phyloP scores from a whole-genome alignment of 2,113 vertebrate species.

The Grus americana region DNA sequence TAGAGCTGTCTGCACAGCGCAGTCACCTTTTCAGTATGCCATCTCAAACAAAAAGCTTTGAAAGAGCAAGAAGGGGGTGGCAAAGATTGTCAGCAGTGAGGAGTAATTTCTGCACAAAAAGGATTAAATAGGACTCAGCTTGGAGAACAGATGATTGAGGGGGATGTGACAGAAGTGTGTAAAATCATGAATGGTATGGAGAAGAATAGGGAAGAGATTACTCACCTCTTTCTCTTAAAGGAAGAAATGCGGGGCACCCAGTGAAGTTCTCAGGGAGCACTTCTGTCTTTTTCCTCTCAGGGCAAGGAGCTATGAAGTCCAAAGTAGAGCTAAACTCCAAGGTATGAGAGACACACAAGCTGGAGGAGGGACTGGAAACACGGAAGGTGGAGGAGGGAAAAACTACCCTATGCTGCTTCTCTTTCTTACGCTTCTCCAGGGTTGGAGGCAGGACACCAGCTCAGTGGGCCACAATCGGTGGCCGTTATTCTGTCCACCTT shows the following conservation, averaged over 20 bases:
- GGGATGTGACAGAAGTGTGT: background rate
- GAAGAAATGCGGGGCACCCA: background rate
- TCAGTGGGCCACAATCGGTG: rapidly evolving
- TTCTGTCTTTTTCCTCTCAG: background rate
- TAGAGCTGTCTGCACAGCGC: rapidly evolving
- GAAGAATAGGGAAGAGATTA: background rate
- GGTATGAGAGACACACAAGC: background rate
- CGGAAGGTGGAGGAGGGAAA: background rate
- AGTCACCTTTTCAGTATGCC: background rate
- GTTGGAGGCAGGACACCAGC: background rate
- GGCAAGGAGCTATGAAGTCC: background rate
- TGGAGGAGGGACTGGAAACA: background rate
- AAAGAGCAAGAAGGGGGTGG: background rate
- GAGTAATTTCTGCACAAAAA: background rate
- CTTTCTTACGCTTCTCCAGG: too few species aligned
- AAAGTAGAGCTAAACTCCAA: background rate
- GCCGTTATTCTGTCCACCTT: background rate
- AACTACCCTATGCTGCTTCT: background rate
- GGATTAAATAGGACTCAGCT: background rate
- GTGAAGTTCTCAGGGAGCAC: background rate
- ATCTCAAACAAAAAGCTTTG: background rate
- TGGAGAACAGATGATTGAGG: background rate
- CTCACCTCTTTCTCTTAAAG: background rate
- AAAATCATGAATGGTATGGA: background rate
- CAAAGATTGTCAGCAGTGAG: background rate